These are phyloP conservation scores for Uropsilus gracilis DNA, from an alignment of 2,113 vertebrate species.

Conservation along the genomic window DNA sequence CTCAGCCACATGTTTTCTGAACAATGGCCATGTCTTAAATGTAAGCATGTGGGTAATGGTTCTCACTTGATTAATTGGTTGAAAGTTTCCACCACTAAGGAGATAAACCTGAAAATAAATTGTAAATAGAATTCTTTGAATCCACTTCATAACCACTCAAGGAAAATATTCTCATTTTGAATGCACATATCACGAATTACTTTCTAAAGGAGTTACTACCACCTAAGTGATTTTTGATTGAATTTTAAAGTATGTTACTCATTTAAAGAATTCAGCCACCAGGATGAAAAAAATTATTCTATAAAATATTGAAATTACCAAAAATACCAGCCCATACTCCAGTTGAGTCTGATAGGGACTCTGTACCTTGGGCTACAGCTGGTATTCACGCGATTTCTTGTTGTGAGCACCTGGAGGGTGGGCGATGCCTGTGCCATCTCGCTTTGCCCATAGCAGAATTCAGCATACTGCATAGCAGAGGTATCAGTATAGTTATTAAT, in stretches of 20 bases:
- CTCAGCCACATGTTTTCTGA: neutral
- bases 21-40: neutral
- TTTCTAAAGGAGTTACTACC: constrained; percentile 23
- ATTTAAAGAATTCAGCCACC: neutral
- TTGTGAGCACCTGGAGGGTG: neutral
- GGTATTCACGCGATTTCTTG: rapidly evolving
- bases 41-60: neutral
- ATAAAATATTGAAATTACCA: neutral
- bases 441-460: neutral
- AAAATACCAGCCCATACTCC: neutral
- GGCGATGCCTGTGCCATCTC: rapidly evolving
- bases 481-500: rapidly evolving
- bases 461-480: no score
- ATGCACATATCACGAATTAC: constrained; percentile 23
- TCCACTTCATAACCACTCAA: constrained; percentile 19
- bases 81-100: neutral
- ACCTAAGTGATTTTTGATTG: constrained; percentile 38
- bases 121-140: constrained; percentile 14
- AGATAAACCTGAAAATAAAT: constrained; percentile 51
- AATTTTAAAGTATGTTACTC: constrained; percentile 36
- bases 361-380: neutral
- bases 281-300: neutral
- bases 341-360: neutral
- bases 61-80: constrained; percentile 32
- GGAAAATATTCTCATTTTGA: constrained; percentile 27